Evolutionary conservation across 35 echinoderm and acorn worm genomes (phyloP), one percentile per base, ranked within the genome.

Genomic region (Ptychodera flava): DNA sequence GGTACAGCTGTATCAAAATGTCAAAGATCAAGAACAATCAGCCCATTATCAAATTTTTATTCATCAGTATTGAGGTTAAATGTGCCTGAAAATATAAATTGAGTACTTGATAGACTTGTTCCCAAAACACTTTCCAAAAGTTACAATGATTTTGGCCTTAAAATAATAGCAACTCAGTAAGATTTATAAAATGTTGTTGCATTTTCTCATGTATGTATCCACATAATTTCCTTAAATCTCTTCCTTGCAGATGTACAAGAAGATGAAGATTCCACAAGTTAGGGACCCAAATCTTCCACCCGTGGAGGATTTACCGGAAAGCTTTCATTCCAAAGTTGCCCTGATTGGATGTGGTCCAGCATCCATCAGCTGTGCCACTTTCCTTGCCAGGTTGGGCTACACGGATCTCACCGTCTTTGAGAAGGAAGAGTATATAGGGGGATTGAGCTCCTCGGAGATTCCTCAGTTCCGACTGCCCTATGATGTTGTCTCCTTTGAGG

Each of bases 301-400:
- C 33, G 79, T 80, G 30, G 92, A 89, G 45, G 83, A 92, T 27
- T 89, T 97, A 0, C 95, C 95, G 1, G 87, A 88, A 16, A 93
- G 92, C 79, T 93, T 79, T 52, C 35, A 88, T 16, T 78, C 83
- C 53, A 97, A 93, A 83, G 80, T 93, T 30, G 92, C 95, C 22
- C 90, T 97, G 32, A 91, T 97, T n/a, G 95, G 95, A 35, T 97
- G 95, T 78, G 95, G 95, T 0, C 89, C 95, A 78, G 95, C 95
- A 35, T 91, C 89, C 85, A 93, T 97, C 80, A 97, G 95, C 79
- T 97, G 95, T 82, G 95, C 95, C 31, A 97, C 95, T n/a, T 97
- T 97, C 83, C 90, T 97, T 36, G 95, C 95, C 77, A 86, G 95
- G 27, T 29, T 97, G 78, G 95, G 95, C 15, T 97, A 97, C 80